Percentiles rank a stretch among this genome's conserved stretches.
Conservation (phyloP, 2,797 vertebrate genomes). For the Falco berigora region DNA sequence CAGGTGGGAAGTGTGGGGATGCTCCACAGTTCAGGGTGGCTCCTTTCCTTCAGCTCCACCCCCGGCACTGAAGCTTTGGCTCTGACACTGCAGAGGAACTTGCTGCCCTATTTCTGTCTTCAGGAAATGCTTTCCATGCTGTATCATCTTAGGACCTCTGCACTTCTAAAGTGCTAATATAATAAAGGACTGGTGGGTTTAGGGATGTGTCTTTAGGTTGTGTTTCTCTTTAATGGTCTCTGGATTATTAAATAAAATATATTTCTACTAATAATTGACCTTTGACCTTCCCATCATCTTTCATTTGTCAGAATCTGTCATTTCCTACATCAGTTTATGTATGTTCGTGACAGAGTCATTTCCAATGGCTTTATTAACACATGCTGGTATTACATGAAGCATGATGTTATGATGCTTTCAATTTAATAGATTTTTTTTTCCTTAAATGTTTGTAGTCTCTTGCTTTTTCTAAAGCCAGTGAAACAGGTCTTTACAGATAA, state of each 20-base stretch:
- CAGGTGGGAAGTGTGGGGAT: background rate
- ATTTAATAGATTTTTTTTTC: background rate
- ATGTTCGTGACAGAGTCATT: background rate
- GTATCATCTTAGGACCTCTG: background rate
- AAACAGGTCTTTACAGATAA: background rate
- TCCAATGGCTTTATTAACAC: background rate
- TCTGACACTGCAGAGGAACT: background rate
- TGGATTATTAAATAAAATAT: background rate
- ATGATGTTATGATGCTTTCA: background rate
- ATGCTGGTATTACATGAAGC: background rate
- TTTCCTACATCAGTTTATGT: background rate
- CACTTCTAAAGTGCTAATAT: background rate
- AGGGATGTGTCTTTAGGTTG: background rate
- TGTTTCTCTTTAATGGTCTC: background rate
- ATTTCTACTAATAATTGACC: background rate
- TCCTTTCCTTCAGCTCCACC: background rate
- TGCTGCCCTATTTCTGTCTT: background rate
- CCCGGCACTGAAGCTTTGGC: background rate
- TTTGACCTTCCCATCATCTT: background rate
- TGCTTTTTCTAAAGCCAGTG: background rate
- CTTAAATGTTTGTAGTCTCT: background rate
- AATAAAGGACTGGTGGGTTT: background rate
- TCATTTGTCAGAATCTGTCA: background rate
- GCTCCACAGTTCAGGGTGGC: background rate
- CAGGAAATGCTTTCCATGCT: background rate